Evolutionary conservation across 2,888 invertebrate genomes (phyloP).

Genomic region (Nipponacmea schrenckii): DNA sequence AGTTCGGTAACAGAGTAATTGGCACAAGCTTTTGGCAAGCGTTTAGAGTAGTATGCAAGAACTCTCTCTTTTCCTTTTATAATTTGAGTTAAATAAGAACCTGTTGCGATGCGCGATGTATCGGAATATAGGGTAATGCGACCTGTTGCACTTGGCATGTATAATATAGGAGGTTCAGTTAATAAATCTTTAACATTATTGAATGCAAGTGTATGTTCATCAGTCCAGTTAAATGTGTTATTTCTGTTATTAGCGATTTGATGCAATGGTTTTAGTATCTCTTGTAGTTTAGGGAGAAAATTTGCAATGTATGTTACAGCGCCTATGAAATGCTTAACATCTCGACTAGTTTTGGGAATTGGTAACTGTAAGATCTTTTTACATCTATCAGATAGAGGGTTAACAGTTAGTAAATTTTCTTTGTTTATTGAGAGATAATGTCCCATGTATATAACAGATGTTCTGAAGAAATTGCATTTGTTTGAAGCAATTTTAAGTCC

Average conservation of each 20-base stretch:
- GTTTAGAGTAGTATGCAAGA: neutral
- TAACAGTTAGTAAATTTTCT: neutral
- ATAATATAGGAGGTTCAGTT: neutral
- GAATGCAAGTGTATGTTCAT: neutral
- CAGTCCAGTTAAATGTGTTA: neutral
- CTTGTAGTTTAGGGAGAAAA: neutral
- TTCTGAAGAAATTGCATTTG: neutral
- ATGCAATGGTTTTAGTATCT: neutral
- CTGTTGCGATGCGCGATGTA: neutral
- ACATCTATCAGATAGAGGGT: neutral
- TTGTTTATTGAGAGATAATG: neutral
- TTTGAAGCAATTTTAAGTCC: neutral
- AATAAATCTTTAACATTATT: neutral
- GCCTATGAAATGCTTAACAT: neutral
- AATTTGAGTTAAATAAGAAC: neutral
- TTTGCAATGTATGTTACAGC: neutral
- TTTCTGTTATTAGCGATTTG: neutral
- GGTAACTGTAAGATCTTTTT: neutral
- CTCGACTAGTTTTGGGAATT: neutral
- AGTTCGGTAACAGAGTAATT: neutral
- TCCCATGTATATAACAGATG: neutral
- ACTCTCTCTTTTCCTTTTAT: neutral
- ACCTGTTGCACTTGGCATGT: neutral
- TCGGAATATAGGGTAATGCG: neutral
- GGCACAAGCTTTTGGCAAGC: neutral